A percentile compares a stretch with the other conserved stretches of the same genome.
Conservation (phyloP, 2,113 vertebrate genomes). For the Lucifuga dentata region DNA sequence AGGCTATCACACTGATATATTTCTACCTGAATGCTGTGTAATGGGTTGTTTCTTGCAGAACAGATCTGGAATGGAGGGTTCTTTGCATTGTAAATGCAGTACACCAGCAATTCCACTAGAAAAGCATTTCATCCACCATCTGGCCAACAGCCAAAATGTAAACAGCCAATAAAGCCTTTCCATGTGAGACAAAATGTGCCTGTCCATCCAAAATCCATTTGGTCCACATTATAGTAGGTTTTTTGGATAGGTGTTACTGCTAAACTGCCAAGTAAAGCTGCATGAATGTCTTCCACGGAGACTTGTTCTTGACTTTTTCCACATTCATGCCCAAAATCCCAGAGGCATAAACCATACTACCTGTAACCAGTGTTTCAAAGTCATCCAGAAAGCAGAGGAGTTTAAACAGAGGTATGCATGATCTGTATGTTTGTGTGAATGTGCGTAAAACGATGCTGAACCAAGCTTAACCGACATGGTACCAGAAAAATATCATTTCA, state of each 20-base stretch:
- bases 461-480: slow-evolving; percentile 60
- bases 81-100: slow-evolving; percentile 30
- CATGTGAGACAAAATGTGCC: background rate
- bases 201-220: slow-evolving; percentile 59
- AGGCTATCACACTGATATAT: slow-evolving; percentile 2
- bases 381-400: slow-evolving; percentile 47
- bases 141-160: slow-evolving; percentile 15
- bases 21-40: slow-evolving; percentile 26
- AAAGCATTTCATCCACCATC: slow-evolving; percentile 13
- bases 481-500: slow-evolving; percentile 57
- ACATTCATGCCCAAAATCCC: slow-evolving; percentile 30
- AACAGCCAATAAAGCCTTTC: slow-evolving; percentile 2
- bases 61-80: slow-evolving; percentile 52
- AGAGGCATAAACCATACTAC: slow-evolving; percentile 10
- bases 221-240: slow-evolving; percentile 68
- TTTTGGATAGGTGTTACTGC: slow-evolving; percentile 35
- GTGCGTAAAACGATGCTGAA: slow-evolving; percentile 13
- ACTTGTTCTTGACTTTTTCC: background rate
- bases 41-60: slow-evolving; percentile 15
- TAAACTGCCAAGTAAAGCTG: too few relatives aligned
- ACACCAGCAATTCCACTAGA: slow-evolving; percentile 29
- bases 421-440: slow-evolving; percentile 32
- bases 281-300: slow-evolving; percentile 6
- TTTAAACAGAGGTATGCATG: slow-evolving; percentile 32
- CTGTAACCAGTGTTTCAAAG: slow-evolving; percentile 49